Evolutionary conservation across 2,888 invertebrate genomes (phyloP), one percentile per base, ranked within the genome.

Genomic region (Brachylomia viminalis): DNA sequence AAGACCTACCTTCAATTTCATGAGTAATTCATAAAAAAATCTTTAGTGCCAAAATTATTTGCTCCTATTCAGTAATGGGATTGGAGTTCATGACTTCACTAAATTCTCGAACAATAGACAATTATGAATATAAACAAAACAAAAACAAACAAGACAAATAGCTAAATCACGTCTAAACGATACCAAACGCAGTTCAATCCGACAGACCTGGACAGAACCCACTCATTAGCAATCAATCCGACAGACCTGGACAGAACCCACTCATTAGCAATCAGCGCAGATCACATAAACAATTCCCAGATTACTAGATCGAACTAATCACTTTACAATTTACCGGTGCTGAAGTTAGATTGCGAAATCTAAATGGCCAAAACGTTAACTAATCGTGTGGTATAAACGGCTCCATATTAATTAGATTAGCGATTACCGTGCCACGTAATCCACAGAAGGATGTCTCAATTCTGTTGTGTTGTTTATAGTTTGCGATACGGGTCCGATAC

Each of bases 331-430:
- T 86, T 69, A 83, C 62, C 30, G 15, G 58, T 58, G 62, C n/a
- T 27, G 47, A 30, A 82, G 59, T 71, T 68, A 77, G 78, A 77
- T 83, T 83, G 65, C 56, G 58, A n/a, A 83, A 86, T 77, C 71
- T 77, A 68, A 85, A 77, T 72, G 83, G 56, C 71, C 58, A n/a
- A 83, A 83, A 86, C 78, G 71, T 77, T 71, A 58, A 45, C 58
- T 82, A 83, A 83, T 83, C 83, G 72, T 67, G 68, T 74, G 72
- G 66, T 77, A 42, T 86, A 78, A 83, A 83, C 66, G 56, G 78
- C 74, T 52, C 79, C 84, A 70, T 83, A 86, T 86, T 83, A 83
- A 83, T 83, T 83, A 83, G 62, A 83, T 82, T 30, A 78, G 30
- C 79, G 68, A 82, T 79, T 86, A 86, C 68, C 52, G 78, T 70